Evolutionary conservation across 2,797 vertebrate species (phyloP), one percentile per base, ranked within the genome.

Genomic region (Rhinophrynus dorsalis): DNA sequence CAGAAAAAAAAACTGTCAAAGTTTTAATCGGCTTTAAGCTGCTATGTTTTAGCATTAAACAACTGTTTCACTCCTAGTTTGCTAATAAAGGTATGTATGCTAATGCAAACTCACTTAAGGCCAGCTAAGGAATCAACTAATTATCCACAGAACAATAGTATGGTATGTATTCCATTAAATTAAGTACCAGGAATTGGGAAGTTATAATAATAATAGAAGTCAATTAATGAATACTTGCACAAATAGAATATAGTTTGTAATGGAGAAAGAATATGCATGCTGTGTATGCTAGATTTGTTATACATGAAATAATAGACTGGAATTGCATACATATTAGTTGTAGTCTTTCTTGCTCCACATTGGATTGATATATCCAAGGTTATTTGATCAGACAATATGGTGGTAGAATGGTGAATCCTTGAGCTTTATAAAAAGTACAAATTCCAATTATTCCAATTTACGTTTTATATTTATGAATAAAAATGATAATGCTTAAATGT

Each of bases 341-440:
- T 13, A 55, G 47, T 44, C 18, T 21, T 38, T 18, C 11, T 56
- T 37, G 5, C 32, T 45, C 48, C 1, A 3, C 13, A 20, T 29
- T 2, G 10, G 27, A 61, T 20, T 23, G 12, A 47, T 44, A 13
- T 21, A 21, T 15, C 42, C 57, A 70, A 70, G 59, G 68, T 63
- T 48, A 48, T 27, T 20, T 48, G 11, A 23, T 48, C 12, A 61
- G 3, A 15, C 38, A 54, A 10, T 33, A 6, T 29, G n/a, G 20
- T 45, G 21, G 15, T 20, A 61, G 18, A 12, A 21, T 30, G 51
- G 3, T 8, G 10, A 63, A 71, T 33, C 68, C 68, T 51, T 63
- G 40, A 71, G 51, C 37, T 38, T 37, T 24, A 24, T n/a, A 9
- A 29, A 48, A 51, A 62, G 13, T 27, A 70, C 18, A 38, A 56